Evolutionary conservation across 2,888 invertebrate species (phyloP).

Genomic region (Andrena bicolor): DNA sequence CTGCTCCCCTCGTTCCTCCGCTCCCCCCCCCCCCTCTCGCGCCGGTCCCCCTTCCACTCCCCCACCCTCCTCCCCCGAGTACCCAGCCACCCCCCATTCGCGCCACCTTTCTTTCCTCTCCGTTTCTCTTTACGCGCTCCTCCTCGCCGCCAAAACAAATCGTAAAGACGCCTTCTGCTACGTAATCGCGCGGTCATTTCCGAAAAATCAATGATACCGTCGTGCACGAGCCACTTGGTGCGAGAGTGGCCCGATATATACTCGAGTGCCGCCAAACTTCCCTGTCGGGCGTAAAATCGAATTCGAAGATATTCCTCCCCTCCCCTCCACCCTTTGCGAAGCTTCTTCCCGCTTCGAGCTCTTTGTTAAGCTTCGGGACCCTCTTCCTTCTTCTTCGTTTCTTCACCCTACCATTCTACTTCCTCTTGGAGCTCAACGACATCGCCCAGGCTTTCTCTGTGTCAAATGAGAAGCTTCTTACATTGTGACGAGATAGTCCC

Average conservation of each 20-base stretch:
- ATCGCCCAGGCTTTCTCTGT: constrained; percentile 33
- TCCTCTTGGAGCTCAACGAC: constrained; percentile 34
- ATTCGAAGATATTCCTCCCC: constrained; percentile 28
- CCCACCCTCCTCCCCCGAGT: constrained; percentile 10
- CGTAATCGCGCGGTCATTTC: constrained; percentile 70
- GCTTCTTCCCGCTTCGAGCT: constrained; percentile 19
- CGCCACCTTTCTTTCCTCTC: constrained; percentile 40
- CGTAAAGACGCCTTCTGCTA: constrained; percentile 77
- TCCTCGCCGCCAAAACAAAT: constrained; percentile 81
- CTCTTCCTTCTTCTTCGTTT: constrained; percentile 2
- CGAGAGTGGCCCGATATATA: constrained; percentile 20
- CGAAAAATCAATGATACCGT: constrained; percentile 72
- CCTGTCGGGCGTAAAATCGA: constrained; percentile 39
- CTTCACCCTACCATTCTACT: not conserved
- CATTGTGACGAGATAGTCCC: constrained; percentile 19
- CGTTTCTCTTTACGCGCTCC: constrained; percentile 63
- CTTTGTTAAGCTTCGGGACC: constrained; percentile 45
- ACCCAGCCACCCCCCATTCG: constrained; percentile 26
- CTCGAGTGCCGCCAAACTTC: constrained; percentile 15
- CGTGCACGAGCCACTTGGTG: constrained; percentile 17
- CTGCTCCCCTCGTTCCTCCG: constrained; percentile 30
- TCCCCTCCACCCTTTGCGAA: not conserved
- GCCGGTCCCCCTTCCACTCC: constrained; percentile 4
- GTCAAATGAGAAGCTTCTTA: constrained; percentile 42
- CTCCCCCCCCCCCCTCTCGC: constrained; percentile 31